Conservation (phyloP, 2,888 invertebrate species). For the Diaphora mendica region DNA sequence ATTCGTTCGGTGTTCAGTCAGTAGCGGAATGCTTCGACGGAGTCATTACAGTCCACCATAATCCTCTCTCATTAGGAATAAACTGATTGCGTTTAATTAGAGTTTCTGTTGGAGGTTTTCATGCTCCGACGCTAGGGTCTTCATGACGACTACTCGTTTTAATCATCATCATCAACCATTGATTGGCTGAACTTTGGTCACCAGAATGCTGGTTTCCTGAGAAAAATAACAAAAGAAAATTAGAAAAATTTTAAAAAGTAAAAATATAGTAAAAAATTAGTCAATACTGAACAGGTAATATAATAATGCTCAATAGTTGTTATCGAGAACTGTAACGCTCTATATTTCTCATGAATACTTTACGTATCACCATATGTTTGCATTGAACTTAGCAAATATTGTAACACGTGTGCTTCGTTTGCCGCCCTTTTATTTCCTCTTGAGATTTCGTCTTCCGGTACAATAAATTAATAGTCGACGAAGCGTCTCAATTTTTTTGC, state of each 20-base stretch:
- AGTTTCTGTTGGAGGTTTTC: constrained; percentile 78
- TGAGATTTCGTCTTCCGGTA: constrained; percentile 86
- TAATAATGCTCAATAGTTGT: constrained; percentile 23
- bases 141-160: constrained; percentile 82
- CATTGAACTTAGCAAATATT: constrained; percentile 83
- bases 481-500: constrained; percentile 72
- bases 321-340: constrained; percentile 26
- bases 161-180: constrained; percentile 83
- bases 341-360: constrained; percentile 62
- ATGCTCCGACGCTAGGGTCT: constrained; percentile 76
- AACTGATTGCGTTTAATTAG: constrained; percentile 86
- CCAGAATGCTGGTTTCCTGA: constrained; percentile 80
- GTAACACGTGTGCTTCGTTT: constrained; percentile 83
- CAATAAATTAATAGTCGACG: constrained; percentile 79
- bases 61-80: constrained; percentile 86
- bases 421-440: constrained; percentile 83
- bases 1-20: constrained; percentile 74
- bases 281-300: constrained; percentile 46
- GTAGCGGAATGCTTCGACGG: constrained; percentile 82
- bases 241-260: constrained; percentile 58
- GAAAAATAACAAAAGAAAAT: constrained; percentile 75
- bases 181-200: constrained; percentile 82
- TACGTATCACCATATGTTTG: constrained; percentile 80
- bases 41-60: constrained; percentile 84
- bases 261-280: constrained; percentile 9